phyloP scores from a whole-genome alignment of 2,113 vertebrate species.

The Pholis gunnellus region DNA sequence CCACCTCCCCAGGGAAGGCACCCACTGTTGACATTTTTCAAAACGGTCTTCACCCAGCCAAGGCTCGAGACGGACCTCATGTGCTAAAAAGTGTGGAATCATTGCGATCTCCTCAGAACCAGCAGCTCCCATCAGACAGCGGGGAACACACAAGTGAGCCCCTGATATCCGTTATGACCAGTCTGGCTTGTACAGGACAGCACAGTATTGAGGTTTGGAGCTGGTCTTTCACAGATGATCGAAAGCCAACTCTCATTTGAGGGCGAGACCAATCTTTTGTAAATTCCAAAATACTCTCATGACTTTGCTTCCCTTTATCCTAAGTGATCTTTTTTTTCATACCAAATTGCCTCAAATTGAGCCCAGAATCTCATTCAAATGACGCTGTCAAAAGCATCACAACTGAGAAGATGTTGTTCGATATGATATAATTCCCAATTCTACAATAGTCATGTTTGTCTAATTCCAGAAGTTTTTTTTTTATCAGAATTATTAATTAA shows the following conservation, averaged over 20 bases:
- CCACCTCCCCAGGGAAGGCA: constrained; percentile 16
- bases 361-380: neutral
- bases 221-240: neutral
- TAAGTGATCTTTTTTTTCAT: neutral
- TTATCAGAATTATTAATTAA: constrained; percentile 3
- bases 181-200: neutral
- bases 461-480: neutral
- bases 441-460: constrained; percentile 4
- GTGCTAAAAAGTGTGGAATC: constrained; percentile 1
- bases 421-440: constrained; percentile 10
- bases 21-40: constrained; percentile 34
- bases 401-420: neutral
- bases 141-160: neutral
- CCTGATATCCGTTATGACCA: neutral
- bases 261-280: neutral
- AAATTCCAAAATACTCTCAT: neutral
- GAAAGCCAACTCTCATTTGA: neutral
- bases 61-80: constrained; percentile 1
- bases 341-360: neutral
- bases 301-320: neutral
- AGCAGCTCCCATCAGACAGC: constrained; percentile 16
- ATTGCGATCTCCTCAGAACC: constrained; percentile 19
- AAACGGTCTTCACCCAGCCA: constrained; percentile 18
- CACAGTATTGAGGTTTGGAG: neutral
- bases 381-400: neutral